A percentile compares a stretch with the other conserved stretches of the same genome.
Evolutionary conservation across 1,140 invertebrate species (phyloP).

Genomic region (Drosophila saltans): DNA sequence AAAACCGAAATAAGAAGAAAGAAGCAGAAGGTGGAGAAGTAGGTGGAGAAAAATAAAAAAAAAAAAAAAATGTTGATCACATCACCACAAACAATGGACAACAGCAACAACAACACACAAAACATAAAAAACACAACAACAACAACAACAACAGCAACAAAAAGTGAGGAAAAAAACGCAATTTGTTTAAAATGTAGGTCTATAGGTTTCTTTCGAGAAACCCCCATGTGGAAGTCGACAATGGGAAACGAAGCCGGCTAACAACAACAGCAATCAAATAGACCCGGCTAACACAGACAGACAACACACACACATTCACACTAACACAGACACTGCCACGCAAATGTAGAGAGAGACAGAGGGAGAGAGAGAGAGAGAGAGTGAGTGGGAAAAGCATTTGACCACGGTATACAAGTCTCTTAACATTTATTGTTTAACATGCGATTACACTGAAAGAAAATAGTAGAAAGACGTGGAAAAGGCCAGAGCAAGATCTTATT

Average conservation of each 20-base stretch:
- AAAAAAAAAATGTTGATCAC: constrained; percentile 61
- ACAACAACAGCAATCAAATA: constrained; percentile 49
- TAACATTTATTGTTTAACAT: constrained; percentile 52
- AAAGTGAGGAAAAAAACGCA: constrained; percentile 53
- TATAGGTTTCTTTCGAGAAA: constrained; percentile 78
- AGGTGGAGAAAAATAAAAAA: constrained; percentile 34
- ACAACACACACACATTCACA: not conserved
- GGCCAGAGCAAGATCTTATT: not conserved
- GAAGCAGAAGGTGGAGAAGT: constrained; percentile 49
- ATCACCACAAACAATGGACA: constrained; percentile 40
- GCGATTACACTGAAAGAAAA: constrained; percentile 60
- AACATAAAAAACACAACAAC: constrained; percentile 14
- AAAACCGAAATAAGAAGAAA: constrained; percentile 52
- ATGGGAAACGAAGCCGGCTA: constrained; percentile 34
- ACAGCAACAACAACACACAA: constrained; percentile 24
- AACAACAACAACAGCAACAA: constrained; percentile 23
- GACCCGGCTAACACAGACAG: constrained; percentile 46
- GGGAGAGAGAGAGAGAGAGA: constrained; percentile 1
- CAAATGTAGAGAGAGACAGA: constrained; percentile 11
- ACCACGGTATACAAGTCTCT: constrained; percentile 44
- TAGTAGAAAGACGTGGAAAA: not conserved
- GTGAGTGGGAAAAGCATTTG: constrained; percentile 39
- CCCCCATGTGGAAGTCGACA: constrained; percentile 60
- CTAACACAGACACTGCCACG: constrained; percentile 6
- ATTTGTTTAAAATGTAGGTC: constrained; percentile 83